Conservation (phyloP, 2,113 vertebrate genomes). For the Microtus pennsylvanicus region DNA sequence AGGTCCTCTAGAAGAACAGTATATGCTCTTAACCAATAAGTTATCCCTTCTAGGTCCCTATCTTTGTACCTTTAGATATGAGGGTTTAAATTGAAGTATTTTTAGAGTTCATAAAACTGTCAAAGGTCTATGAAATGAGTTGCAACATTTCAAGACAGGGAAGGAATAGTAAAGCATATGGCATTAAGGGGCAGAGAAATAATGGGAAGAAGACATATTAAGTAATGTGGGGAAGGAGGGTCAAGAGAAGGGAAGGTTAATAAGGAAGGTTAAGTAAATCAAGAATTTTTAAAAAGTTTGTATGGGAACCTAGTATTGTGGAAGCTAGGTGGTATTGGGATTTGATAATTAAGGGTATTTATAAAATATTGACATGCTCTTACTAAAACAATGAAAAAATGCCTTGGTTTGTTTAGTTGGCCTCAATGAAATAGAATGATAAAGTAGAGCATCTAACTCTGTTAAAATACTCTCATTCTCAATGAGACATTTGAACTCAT, state of each 20-base stretch:
- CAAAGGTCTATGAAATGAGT: background rate
- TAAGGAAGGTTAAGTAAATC: background rate
- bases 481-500: background rate
- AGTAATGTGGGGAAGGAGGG: background rate
- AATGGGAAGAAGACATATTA: background rate
- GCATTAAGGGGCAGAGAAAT: background rate
- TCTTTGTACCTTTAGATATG: background rate
- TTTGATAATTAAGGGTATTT: background rate
- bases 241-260: background rate
- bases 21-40: background rate
- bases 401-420: background rate
- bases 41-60: background rate
- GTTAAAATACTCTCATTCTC: background rate
- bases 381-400: background rate
- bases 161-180: background rate
- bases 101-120: background rate
- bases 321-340: background rate
- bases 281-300: too few species aligned
- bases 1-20: background rate
- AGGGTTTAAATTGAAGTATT: background rate
- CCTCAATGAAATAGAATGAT: background rate
- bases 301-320: background rate
- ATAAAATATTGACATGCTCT: background rate
- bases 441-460: background rate
- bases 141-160: background rate